These are phyloP conservation scores for Lithophane leautieri DNA, from an alignment of 2,888 invertebrate species.

Conservation along the genomic window DNA sequence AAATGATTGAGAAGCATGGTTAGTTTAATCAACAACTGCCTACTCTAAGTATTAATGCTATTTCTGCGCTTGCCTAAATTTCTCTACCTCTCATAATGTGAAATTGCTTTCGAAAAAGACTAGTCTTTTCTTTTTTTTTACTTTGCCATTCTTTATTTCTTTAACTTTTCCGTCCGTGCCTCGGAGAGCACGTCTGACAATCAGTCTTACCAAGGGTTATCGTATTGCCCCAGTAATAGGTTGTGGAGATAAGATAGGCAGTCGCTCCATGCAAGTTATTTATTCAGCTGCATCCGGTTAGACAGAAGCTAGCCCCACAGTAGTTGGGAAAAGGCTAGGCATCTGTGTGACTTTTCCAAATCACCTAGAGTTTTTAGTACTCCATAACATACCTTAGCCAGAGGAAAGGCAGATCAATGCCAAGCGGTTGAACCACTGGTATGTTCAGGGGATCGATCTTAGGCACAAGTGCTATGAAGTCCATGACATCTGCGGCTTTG, in stretches of 20 bases:
- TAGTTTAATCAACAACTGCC: not conserved
- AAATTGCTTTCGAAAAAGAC: not conserved
- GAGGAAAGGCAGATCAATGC: slow-evolving; percentile 39
- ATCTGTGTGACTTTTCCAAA: not conserved
- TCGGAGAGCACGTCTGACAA: too few relatives aligned
- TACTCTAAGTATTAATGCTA: not conserved
- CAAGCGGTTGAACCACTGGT: not conserved
- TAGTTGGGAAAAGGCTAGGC: too few relatives aligned
- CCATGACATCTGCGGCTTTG: slow-evolving; percentile 39
- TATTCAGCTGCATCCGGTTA: too few relatives aligned
- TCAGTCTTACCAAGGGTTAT: too few relatives aligned
- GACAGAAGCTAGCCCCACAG: too few relatives aligned
- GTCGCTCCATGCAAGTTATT: too few relatives aligned
- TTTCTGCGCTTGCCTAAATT: not conserved
- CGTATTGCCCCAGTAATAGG: too few relatives aligned
- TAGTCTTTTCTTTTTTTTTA: too few relatives aligned
- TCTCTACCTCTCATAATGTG: not conserved
- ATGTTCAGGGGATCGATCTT: slow-evolving; percentile 31
- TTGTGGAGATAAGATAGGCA: too few relatives aligned
- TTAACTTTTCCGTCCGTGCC: too few relatives aligned
- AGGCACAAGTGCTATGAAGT: slow-evolving; percentile 42
- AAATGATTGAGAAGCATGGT: not conserved
- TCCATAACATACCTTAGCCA: slow-evolving; percentile 28
- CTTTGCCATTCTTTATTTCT: too few relatives aligned
- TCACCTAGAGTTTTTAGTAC: not conserved